phyloP scores from a whole-genome alignment of 1,140 invertebrate genomes.

The Anastatus disparis region DNA sequence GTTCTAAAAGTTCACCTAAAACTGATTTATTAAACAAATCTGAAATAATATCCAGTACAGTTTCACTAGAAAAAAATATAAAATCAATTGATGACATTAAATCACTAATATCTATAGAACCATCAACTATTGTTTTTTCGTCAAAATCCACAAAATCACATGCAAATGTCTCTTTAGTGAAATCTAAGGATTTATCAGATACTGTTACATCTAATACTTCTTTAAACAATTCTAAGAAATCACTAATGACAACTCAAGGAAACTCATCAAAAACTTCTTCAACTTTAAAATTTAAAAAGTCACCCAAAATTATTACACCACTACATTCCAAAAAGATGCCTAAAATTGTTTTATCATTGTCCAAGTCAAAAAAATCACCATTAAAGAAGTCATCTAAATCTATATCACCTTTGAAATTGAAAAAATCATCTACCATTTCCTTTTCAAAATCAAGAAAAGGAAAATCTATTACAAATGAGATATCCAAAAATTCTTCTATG shows the following conservation, averaged over 20 bases:
- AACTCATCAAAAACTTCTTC: neutral
- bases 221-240: neutral
- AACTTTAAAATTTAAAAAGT: conserved; percentile 18
- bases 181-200: neutral
- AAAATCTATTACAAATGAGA: neutral
- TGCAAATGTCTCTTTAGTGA: neutral
- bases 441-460: neutral
- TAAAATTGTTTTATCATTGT: conserved; percentile 24
- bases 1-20: conserved; percentile 15
- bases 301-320: conserved; percentile 11
- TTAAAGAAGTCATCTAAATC: conserved; percentile 1
- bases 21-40: neutral
- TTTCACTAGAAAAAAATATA: neutral
- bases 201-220: neutral
- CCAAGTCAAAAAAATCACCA: conserved; percentile 17
- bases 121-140: neutral
- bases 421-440: conserved; percentile 8
- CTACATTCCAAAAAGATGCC: conserved; percentile 30
- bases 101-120: neutral
- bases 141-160: conserved; percentile 13
- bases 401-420: neutral
- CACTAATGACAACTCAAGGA: neutral
- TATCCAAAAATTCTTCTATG: neutral
- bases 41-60: neutral
- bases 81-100: conserved; percentile 5